These are phyloP conservation scores for Tetrao urogallus DNA, from an alignment of 2,113 vertebrate species.

Conservation along the genomic window DNA sequence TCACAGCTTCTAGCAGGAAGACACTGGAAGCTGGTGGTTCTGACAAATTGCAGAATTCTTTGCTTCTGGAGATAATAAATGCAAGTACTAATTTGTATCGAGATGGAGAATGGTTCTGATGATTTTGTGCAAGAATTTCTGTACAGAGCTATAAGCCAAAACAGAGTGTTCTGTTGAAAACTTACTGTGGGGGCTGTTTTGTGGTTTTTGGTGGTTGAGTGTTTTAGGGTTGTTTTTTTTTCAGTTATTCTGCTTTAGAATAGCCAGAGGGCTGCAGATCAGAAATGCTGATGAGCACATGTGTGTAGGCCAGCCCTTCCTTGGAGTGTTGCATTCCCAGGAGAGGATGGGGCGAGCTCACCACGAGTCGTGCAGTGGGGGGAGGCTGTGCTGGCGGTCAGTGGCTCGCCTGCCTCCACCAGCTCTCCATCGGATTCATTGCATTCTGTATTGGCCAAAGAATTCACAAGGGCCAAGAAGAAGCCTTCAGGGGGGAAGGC, in stretches of 20 bases:
- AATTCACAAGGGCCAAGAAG: neutral
- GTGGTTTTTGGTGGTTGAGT: neutral
- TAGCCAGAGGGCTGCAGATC: neutral
- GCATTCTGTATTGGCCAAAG: neutral
- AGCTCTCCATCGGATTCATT: neutral
- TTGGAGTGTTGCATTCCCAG: neutral
- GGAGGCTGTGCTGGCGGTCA: neutral
- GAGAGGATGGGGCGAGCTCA: neutral
- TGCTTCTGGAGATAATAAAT: constrained; percentile 30
- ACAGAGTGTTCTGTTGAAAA: neutral
- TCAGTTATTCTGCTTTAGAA: neutral
- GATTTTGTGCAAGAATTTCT: constrained; percentile 9
- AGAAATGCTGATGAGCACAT: neutral
- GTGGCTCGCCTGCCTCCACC: neutral
- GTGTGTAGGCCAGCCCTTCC: neutral
- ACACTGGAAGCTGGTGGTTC: constrained; percentile 15
- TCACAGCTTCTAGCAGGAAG: constrained; percentile 40
- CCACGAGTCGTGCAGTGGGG: neutral
- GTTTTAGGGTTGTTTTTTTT: neutral
- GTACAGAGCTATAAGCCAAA: neutral
- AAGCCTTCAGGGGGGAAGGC: neutral
- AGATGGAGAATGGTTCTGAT: constrained; percentile 3
- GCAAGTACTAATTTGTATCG: constrained; percentile 21
- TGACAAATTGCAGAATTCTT: constrained; percentile 49
- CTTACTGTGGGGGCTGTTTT: neutral